phyloP scores from a whole-genome alignment of 2,113 vertebrate species.

The Aldabrachelys gigantea region DNA sequence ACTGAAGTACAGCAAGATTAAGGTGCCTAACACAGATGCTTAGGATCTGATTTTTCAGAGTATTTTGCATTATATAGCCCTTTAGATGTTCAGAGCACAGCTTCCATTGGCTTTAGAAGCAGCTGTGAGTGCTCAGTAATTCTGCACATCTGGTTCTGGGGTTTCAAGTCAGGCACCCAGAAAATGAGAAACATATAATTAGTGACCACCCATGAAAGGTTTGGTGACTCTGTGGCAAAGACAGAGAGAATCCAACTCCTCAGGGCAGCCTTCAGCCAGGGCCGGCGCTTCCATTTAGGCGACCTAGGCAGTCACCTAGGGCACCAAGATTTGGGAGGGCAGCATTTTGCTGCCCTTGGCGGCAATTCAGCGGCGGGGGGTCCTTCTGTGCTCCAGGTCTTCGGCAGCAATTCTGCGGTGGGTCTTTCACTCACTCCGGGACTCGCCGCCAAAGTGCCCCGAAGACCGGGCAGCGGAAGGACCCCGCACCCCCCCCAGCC shows the following conservation, averaged over 20 bases:
- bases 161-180: rapidly evolving
- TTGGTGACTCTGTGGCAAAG: not conserved
- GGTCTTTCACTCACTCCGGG: too few species aligned
- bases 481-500: too few species aligned
- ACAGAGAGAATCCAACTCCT: not conserved
- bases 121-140: rapidly evolving
- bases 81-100: not conserved
- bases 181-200: not conserved
- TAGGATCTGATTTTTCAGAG: not conserved
- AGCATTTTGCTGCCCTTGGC: too few species aligned
- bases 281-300: too few species aligned
- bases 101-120: not conserved
- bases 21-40: not conserved
- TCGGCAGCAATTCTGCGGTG: too few species aligned
- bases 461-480: too few species aligned
- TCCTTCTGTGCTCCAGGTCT: too few species aligned
- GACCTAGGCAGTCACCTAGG: too few species aligned
- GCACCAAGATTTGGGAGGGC: too few species aligned
- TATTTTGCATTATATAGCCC: not conserved
- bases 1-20: not conserved
- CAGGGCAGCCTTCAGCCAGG: not conserved
- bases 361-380: too few species aligned
- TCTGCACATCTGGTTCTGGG: not conserved
- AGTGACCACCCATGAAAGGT: not conserved
- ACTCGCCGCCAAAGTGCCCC: too few species aligned